phyloP scores from a whole-genome alignment of 2,888 invertebrate genomes.

The Neoaliturus tenellus region DNA sequence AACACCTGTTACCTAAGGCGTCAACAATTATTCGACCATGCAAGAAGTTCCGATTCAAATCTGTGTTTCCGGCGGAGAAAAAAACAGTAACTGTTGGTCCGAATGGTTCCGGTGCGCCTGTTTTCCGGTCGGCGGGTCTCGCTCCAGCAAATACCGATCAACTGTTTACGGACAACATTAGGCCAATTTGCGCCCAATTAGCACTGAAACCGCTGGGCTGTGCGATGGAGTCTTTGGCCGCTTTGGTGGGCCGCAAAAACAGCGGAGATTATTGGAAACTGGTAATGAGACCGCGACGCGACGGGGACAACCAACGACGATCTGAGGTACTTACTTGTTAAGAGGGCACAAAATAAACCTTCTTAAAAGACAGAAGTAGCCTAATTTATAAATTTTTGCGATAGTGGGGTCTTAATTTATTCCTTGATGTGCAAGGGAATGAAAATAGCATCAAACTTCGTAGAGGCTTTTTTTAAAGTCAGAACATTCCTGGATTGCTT shows the following conservation, averaged over 20 bases:
- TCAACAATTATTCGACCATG: neutral
- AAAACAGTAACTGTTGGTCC: neutral
- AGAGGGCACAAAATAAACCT: too few relatives aligned
- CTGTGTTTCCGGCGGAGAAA: neutral
- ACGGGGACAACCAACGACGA: too few relatives aligned
- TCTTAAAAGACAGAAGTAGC: too few relatives aligned
- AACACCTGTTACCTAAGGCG: neutral
- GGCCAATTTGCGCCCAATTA: neutral
- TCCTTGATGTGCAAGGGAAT: too few relatives aligned
- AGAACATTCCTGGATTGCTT: too few relatives aligned
- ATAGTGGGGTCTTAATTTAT: too few relatives aligned
- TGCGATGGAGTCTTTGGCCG: neutral
- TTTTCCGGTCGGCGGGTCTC: neutral
- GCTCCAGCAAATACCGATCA: neutral
- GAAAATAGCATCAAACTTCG: too few relatives aligned
- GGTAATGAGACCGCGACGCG: too few relatives aligned
- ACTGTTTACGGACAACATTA: constrained; percentile 4
- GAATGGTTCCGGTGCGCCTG: neutral
- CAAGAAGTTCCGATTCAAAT: neutral
- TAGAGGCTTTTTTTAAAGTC: too few relatives aligned
- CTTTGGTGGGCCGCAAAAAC: neutral
- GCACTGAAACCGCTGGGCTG: neutral
- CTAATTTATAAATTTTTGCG: too few relatives aligned
- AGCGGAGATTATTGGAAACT: neutral
- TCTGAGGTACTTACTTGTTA: too few relatives aligned